Conservation (phyloP, 2,113 vertebrate species). For the Cairina moschata region DNA sequence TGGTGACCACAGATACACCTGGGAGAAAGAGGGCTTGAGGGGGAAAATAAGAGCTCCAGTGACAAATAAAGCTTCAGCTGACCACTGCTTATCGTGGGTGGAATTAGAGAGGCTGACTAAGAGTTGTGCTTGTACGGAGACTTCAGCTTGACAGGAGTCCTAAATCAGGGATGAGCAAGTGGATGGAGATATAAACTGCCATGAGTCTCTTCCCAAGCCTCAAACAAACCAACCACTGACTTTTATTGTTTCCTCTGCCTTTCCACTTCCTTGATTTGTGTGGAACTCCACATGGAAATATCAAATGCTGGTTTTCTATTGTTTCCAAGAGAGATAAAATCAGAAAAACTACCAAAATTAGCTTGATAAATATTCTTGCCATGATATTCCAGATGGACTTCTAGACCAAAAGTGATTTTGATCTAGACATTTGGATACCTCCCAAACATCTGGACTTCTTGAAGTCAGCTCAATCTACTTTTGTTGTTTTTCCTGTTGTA, state of each 20-base stretch:
- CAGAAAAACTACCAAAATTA: constrained; percentile 1
- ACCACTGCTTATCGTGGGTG: neutral
- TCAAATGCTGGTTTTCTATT: neutral
- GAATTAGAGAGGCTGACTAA: neutral
- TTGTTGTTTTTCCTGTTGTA: neutral
- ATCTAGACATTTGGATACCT: constrained; percentile 14
- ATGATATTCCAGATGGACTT: neutral
- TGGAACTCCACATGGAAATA: neutral
- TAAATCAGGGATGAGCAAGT: neutral
- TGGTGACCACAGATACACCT: fast-evolving
- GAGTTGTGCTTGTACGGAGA: neutral
- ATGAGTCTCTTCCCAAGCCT: neutral
- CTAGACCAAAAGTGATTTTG: neutral
- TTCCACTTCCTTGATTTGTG: neutral
- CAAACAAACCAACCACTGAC: neutral
- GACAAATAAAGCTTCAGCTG: neutral
- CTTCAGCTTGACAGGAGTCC: neutral
- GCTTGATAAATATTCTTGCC: neutral
- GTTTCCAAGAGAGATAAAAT: neutral
- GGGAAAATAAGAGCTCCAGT: neutral
- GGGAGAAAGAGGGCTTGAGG: neutral
- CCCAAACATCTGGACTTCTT: constrained; percentile 24
- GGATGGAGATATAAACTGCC: neutral
- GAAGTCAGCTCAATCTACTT: neutral
- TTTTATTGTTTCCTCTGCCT: neutral